phyloP scores from a whole-genome alignment of 2,888 invertebrate species.

The Brachyptera risi region DNA sequence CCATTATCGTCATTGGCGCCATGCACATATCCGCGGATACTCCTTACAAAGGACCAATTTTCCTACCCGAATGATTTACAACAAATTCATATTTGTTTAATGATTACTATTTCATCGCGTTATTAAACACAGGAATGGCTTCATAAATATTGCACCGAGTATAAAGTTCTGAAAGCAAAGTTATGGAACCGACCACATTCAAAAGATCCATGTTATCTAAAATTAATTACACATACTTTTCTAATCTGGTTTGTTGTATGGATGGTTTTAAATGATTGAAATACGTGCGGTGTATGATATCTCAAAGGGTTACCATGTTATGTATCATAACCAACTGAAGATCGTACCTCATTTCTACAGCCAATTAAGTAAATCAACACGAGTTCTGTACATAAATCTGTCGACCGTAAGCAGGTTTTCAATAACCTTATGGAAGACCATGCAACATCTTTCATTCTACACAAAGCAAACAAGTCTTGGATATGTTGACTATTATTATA shows the following conservation, averaged over 20 bases:
- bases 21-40: too few relatives aligned
- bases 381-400: conserved; percentile 10
- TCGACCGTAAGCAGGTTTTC: conserved; percentile 7
- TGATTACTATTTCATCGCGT: conserved; percentile 14
- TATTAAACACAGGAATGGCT: conserved; percentile 15
- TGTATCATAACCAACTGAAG: not conserved
- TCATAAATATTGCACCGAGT: conserved; percentile 7
- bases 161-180: conserved; percentile 6
- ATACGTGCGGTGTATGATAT: not conserved
- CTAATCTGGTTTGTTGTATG: not conserved
- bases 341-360: conserved; percentile 19
- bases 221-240: conserved; percentile 4
- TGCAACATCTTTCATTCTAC: too few relatives aligned
- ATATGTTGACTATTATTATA: too few relatives aligned
- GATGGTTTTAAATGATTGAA: not conserved
- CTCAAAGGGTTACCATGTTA: not conserved
- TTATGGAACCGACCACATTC: conserved; percentile 6
- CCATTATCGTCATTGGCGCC: too few relatives aligned
- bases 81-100: conserved; percentile 11
- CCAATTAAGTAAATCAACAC: conserved; percentile 29
- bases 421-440: too few relatives aligned
- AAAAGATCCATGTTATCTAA: conserved; percentile 8
- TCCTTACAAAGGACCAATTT: not conserved
- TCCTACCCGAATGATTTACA: conserved; percentile 4
- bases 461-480: too few relatives aligned